A percentile compares a stretch with the other conserved stretches of the same genome.
phyloP scores from a whole-genome alignment of 2,113 vertebrate genomes.

The Aegotheles bennettii region DNA sequence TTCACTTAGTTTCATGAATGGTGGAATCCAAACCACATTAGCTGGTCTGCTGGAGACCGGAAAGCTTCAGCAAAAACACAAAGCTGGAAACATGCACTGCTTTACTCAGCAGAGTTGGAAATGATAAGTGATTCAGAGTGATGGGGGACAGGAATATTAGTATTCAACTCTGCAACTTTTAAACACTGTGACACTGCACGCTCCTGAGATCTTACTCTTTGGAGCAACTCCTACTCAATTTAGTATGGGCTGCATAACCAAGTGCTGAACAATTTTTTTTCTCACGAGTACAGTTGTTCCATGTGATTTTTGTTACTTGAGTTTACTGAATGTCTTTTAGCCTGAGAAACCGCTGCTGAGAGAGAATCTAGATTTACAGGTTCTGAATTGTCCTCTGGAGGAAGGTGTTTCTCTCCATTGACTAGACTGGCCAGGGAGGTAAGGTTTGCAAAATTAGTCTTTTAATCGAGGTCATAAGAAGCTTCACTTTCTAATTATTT shows the following conservation, averaged over 20 bases:
- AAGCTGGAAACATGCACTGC: fast-evolving
- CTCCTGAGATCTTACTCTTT: not conserved
- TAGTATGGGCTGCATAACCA: not conserved
- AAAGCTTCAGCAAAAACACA: not conserved
- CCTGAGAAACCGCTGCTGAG: not conserved
- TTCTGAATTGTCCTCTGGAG: not conserved
- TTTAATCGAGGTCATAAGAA: slow-evolving; percentile 15
- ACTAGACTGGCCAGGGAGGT: not conserved
- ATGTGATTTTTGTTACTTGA: not conserved
- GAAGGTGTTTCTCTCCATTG: not conserved
- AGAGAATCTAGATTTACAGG: not conserved
- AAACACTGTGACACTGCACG: not conserved
- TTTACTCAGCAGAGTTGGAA: not conserved
- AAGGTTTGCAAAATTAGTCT: not conserved
- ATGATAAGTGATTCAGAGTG: not conserved
- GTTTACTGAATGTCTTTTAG: not conserved
- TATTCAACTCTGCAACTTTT: not conserved
- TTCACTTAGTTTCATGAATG: not conserved
- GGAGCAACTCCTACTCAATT: not conserved
- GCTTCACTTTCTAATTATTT: not conserved
- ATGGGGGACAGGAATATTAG: not conserved
- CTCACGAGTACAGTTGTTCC: not conserved
- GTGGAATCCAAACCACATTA: not conserved
- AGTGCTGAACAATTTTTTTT: fast-evolving
- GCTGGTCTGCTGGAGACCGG: not conserved